A percentile compares a stretch with the other conserved stretches of the same genome.
Evolutionary conservation across 2,888 invertebrate species (phyloP).

Genomic region (Lithophane leautieri): DNA sequence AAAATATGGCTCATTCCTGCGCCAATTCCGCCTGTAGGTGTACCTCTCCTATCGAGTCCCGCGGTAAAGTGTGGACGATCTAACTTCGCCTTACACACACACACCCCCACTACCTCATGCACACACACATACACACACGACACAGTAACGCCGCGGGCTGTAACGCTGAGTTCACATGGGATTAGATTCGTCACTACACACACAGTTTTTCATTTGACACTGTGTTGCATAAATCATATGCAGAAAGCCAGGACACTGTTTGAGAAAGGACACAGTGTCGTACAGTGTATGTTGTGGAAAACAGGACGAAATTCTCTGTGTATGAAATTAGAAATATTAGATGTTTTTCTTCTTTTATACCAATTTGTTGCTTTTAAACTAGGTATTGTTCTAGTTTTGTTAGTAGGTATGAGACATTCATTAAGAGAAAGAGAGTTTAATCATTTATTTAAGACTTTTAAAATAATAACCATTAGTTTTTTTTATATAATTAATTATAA

Average conservation of each 20-base stretch:
- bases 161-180: conserved; percentile 81
- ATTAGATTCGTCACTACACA: conserved; percentile 83
- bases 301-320: conserved; percentile 26
- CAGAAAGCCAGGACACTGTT: conserved; percentile 31
- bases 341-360: conserved; percentile 5
- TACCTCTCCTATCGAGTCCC: conserved; percentile 88
- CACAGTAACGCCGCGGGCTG: conserved; percentile 80
- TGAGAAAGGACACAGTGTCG: conserved; percentile 56
- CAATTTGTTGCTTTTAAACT: conserved; percentile 10
- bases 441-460: background rate
- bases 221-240: conserved; percentile 56
- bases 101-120: conserved; percentile 68
- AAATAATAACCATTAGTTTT: background rate
- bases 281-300: conserved; percentile 47
- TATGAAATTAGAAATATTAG: conserved; percentile 52
- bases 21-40: conserved; percentile 66
- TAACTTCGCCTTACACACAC: conserved; percentile 89
- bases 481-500: background rate
- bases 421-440: background rate
- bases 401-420: background rate
- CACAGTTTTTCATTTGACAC: conserved; percentile 71
- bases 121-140: conserved; percentile 67
- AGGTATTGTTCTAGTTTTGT: conserved; percentile 8
- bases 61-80: conserved; percentile 91
- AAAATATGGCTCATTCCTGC: conserved; percentile 13